Conservation (phyloP, 2,797 vertebrate species). For the Orientallactaga sibirica region DNA sequence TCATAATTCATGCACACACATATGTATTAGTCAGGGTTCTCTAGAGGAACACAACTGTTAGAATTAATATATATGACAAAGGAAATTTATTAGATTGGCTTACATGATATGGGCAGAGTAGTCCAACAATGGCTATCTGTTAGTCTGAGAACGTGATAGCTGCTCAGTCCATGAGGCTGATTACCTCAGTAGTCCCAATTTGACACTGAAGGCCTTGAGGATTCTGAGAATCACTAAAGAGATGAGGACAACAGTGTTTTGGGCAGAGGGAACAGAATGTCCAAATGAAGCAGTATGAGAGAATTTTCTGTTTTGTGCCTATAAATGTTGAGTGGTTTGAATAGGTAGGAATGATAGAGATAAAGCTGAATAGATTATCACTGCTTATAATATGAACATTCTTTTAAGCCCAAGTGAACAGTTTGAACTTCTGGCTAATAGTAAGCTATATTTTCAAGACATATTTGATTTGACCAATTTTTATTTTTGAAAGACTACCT, state of each 20-base stretch:
- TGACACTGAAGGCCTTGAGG: too few relatives aligned
- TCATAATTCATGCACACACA: not conserved
- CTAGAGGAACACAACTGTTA: too few relatives aligned
- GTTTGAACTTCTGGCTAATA: not conserved
- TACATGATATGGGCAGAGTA: too few relatives aligned
- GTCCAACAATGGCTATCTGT: too few relatives aligned
- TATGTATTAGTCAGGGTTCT: not conserved
- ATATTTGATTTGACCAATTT: too few relatives aligned
- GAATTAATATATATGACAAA: too few relatives aligned
- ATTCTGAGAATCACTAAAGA: not conserved
- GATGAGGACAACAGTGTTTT: not conserved
- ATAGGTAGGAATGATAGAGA: not conserved
- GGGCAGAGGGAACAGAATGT: not conserved
- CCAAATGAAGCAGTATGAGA: not conserved
- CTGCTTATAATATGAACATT: not conserved
- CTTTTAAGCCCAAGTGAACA: constrained; percentile 17
- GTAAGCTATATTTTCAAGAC: too few relatives aligned
- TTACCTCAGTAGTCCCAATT: too few relatives aligned
- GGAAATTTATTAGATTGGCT: too few relatives aligned
- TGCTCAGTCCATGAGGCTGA: too few relatives aligned
- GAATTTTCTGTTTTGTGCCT: not conserved
- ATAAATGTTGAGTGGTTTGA: constrained; percentile 48
- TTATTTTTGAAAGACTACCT: too few relatives aligned
- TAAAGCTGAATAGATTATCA: constrained; percentile 9
- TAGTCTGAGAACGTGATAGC: too few relatives aligned